These are phyloP conservation scores for Girardia tigrina DNA, from an alignment of 2,888 invertebrate species.

Conservation along the genomic window DNA sequence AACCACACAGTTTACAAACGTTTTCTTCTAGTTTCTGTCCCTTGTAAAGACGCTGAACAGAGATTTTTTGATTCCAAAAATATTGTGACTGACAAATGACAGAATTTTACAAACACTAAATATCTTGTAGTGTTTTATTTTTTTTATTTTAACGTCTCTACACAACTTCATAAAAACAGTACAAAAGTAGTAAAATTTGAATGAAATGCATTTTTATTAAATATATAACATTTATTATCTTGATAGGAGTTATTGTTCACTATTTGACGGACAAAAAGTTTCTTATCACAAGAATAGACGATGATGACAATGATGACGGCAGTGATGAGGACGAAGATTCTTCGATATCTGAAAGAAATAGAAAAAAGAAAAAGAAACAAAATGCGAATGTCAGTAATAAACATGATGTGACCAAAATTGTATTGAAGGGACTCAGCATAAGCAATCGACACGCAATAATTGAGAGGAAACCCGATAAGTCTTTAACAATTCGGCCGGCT, in stretches of 20 bases:
- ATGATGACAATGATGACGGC: background rate
- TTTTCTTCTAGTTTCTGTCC: too few species aligned
- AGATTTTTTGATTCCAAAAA: too few species aligned
- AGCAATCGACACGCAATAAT: conserved; percentile 41
- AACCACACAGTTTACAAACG: too few species aligned
- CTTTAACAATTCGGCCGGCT: conserved; percentile 42
- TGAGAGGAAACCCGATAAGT: conserved; percentile 38
- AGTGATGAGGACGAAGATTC: background rate
- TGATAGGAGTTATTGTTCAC: background rate
- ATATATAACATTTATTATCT: too few species aligned
- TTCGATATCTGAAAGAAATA: background rate
- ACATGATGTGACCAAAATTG: conserved; percentile 40
- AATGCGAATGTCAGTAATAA: conserved; percentile 42
- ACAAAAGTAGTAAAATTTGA: too few species aligned
- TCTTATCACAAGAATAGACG: background rate
- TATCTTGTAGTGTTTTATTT: too few species aligned
- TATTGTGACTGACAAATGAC: too few species aligned
- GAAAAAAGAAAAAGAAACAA: background rate
- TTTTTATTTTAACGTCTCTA: too few species aligned
- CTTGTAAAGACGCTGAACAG: too few species aligned
- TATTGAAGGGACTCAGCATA: conserved; percentile 48
- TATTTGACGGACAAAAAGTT: background rate
- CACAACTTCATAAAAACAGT: too few species aligned
- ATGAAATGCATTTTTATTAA: too few species aligned
- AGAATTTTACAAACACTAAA: too few species aligned